Percentiles rank a stretch among this genome's conserved stretches.
These are phyloP conservation scores for Lasioglossum figueresi DNA, from an alignment of 2,888 invertebrate species.

Conservation along the genomic window DNA sequence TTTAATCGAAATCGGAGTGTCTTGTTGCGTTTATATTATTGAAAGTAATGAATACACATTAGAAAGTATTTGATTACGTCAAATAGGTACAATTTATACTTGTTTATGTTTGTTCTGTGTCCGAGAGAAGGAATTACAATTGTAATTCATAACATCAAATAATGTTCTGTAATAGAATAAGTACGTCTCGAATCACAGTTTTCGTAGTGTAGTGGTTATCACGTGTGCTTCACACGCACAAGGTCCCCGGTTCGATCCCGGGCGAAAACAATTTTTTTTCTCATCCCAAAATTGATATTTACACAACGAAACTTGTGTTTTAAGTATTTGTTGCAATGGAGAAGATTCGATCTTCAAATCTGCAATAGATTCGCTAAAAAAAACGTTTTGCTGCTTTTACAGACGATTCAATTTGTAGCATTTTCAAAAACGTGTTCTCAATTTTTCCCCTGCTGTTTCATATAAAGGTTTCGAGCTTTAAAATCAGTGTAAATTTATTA, in stretches of 20 bases:
- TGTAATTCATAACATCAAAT: neutral
- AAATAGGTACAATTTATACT: neutral
- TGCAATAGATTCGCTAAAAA: too few species aligned
- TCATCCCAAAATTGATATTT: neutral
- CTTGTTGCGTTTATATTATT: neutral
- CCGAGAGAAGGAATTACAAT: neutral
- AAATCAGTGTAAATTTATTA: too few species aligned
- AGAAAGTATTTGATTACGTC: neutral
- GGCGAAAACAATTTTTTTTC: constrained; percentile 88
- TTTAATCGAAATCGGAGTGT: neutral
- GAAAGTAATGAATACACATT: neutral
- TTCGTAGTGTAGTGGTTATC: constrained; percentile 92
- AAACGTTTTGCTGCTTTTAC: too few species aligned
- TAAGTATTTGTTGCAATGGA: too few species aligned
- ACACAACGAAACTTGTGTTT: too few species aligned
- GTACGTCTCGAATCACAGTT: constrained; percentile 78
- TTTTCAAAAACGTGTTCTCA: too few species aligned
- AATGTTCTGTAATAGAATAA: neutral
- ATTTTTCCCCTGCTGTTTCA: too few species aligned
- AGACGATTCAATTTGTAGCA: too few species aligned
- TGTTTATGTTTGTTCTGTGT: neutral
- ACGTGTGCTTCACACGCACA: constrained; percentile 92
- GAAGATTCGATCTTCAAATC: too few species aligned
- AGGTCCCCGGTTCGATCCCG: constrained; percentile 95
- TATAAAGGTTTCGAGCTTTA: too few species aligned